Evolutionary conservation across 2,113 vertebrate genomes (phyloP), one percentile per base, ranked within the genome.

Genomic region (Anarhynchus alexandrinus): DNA sequence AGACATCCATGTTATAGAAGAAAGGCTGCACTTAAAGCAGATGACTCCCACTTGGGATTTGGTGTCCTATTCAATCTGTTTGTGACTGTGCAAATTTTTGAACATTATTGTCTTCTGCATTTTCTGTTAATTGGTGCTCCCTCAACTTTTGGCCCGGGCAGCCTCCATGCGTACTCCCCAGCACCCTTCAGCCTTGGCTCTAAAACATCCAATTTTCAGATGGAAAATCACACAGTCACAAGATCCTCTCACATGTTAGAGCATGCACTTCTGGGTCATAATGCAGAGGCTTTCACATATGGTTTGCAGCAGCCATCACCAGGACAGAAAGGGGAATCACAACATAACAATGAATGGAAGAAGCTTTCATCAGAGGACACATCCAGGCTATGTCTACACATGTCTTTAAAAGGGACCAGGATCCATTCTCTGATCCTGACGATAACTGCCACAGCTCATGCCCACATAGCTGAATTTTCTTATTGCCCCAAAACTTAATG

Each of bases 241-340:
- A 18, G 25, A 20, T 29, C 45, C 2, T 32, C 42, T 66, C 14
- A 3, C 4, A 0, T 4, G 57, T 4, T 23, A 18, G 19, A 45
- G 0, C 14, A 5, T 19, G 29, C 6, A 65, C 14, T 47, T 83
- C 5, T 6, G 38, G 23, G 19, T 69, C 43, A 45, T 6, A 3
- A 27, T 2, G 10, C 20, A 20, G 71, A 71, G 15, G 26, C 1
- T 54, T 79, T 67, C 52, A 30, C 0, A 0, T 5, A 15, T 4
- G 7, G 18, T 15, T 85, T 70, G 74, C 82, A 78, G 30, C 34
- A 67, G 9, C 8, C 61, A 3, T 15, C 52, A 29, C 34, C 14
- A 73, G 85, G 43, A 58, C 57, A 79, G 74, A 42, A 38, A 74
- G 23, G 34, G 26, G 45, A 74, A 70, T 47, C 65, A 43, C 43